A percentile compares a stretch with the other conserved stretches of the same genome.
Evolutionary conservation across 2,797 vertebrate species (phyloP).

Genomic region (Pagetopsis macropterus): DNA sequence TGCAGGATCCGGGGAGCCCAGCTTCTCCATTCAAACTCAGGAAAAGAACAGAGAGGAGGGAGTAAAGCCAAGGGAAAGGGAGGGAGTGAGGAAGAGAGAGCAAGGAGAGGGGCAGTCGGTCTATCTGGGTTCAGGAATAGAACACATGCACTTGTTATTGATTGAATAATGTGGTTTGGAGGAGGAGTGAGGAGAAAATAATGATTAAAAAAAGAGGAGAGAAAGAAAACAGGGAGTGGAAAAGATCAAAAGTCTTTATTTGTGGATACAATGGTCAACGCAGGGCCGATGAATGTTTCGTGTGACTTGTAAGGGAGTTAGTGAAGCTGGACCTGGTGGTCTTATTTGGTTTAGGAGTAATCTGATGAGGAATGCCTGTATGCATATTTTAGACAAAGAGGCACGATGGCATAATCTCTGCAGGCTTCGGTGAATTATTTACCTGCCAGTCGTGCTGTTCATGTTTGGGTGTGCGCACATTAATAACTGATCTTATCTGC

Average conservation of each 20-base stretch:
- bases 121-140: conserved; percentile 32
- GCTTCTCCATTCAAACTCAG: conserved; percentile 78
- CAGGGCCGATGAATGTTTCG: conserved; percentile 6
- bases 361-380: conserved; percentile 80
- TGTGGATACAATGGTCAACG: conserved; percentile 25
- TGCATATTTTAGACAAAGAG: conserved; percentile 31
- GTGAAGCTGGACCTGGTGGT: neutral
- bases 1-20: conserved; percentile 60
- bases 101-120: conserved; percentile 22
- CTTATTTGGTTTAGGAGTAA: conserved; percentile 66
- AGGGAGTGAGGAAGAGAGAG: conserved; percentile 36
- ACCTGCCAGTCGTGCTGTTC: conserved; percentile 10
- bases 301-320: neutral
- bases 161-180: conserved; percentile 35
- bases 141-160: conserved; percentile 43
- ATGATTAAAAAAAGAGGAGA: conserved; percentile 10
- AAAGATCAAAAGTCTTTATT: conserved; percentile 18
- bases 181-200: neutral
- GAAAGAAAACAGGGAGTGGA: conserved; percentile 7
- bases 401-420: conserved; percentile 27
- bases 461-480: neutral
- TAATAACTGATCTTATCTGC: conserved; percentile 35
- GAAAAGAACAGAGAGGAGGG: conserved; percentile 35
- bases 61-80: conserved; percentile 33
- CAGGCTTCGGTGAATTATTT: conserved; percentile 21